Evolutionary conservation across 2,797 vertebrate species (phyloP).

Genomic region (Ambastaia sidthimunki): DNA sequence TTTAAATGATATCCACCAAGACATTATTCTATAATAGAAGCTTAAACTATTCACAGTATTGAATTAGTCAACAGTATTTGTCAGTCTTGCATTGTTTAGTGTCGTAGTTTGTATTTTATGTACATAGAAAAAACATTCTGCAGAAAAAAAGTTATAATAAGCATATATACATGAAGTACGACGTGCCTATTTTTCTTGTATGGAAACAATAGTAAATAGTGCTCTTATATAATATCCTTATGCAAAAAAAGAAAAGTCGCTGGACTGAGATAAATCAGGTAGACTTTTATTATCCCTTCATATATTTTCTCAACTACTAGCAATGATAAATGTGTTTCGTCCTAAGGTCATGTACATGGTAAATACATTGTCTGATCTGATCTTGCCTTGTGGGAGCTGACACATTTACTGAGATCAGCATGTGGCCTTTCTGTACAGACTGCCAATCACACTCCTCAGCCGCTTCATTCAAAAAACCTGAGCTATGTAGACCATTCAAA

Average conservation of each 20-base stretch:
- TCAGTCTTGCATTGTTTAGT: neutral
- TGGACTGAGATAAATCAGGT: conserved; percentile 12
- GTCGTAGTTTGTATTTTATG: conserved; percentile 11
- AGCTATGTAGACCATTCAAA: conserved; percentile 27
- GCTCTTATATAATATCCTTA: conserved; percentile 3
- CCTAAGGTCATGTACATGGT: conserved; percentile 10
- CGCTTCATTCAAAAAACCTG: conserved; percentile 28
- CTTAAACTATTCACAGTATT: neutral
- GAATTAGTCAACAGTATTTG: conserved; percentile 7
- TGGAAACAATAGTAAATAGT: neutral
- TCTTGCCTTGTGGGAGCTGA: conserved; percentile 22
- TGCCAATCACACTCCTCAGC: conserved; percentile 3
- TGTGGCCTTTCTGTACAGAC: conserved; percentile 29
- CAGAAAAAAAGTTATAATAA: neutral
- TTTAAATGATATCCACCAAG: neutral
- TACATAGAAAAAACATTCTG: conserved; percentile 8
- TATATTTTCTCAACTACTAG: conserved; percentile 12
- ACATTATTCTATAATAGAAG: neutral
- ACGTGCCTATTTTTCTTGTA: neutral
- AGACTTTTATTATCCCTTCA: conserved; percentile 12
- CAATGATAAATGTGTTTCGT: neutral
- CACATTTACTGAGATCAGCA: conserved; percentile 15
- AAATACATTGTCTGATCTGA: conserved; percentile 22
- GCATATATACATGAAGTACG: neutral
- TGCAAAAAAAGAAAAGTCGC: neutral